Conservation (phyloP, 1,140 invertebrate genomes). For the Cydia amplana region DNA sequence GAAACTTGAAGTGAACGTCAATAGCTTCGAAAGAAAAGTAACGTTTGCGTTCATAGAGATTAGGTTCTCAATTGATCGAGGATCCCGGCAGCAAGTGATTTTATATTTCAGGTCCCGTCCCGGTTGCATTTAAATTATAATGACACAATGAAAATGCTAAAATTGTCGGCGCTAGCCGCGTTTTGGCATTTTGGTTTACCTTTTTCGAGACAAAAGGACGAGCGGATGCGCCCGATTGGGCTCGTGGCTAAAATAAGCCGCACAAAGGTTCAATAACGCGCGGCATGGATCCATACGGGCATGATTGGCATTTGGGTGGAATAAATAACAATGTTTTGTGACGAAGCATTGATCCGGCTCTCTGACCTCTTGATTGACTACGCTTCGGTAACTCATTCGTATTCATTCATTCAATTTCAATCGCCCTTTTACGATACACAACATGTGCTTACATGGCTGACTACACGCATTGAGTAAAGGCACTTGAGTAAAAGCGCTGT, state of each 20-base stretch:
- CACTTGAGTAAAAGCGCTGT: background rate
- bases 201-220: constrained; percentile 43
- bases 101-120: constrained; percentile 52
- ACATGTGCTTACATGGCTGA: background rate
- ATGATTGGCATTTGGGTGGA: constrained; percentile 28
- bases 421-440: background rate
- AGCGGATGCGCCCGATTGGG: constrained; percentile 34
- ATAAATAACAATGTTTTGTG: constrained; percentile 31
- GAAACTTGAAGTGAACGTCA: constrained; percentile 46
- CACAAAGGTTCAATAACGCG: constrained; percentile 25
- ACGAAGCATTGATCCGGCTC: background rate
- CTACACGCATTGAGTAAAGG: background rate
- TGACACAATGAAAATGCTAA: constrained; percentile 58
- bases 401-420: constrained; percentile 28
- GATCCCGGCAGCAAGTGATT: constrained; percentile 47
- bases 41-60: constrained; percentile 36
- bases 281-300: constrained; percentile 13
- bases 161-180: constrained; percentile 53
- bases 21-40: constrained; percentile 37
- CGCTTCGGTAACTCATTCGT: constrained; percentile 18
- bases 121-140: constrained; percentile 61
- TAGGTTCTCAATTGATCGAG: constrained; percentile 43
- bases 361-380: constrained; percentile 21
- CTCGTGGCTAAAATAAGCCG: constrained; percentile 44
- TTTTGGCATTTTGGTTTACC: constrained; percentile 41